These are phyloP conservation scores for Aporophyla lueneburgensis DNA, from an alignment of 2,888 invertebrate genomes.

Conservation along the genomic window DNA sequence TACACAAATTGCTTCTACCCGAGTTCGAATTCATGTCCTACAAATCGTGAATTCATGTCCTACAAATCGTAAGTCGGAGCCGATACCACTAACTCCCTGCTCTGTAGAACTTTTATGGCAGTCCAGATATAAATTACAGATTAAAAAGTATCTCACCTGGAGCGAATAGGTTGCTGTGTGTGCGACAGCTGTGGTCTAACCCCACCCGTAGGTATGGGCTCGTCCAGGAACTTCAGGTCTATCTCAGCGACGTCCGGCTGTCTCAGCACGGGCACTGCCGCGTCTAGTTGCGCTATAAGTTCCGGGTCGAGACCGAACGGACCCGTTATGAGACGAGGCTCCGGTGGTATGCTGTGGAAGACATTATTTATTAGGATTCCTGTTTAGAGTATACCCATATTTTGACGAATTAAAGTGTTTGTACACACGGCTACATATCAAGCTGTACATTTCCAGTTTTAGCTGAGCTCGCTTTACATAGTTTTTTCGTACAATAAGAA, in stretches of 20 bases:
- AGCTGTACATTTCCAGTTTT: too few relatives aligned
- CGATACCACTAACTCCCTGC: too few relatives aligned
- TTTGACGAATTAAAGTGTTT: too few relatives aligned
- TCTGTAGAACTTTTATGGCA: neutral
- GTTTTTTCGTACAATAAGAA: too few relatives aligned
- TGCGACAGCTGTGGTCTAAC: slow-evolving; percentile 76
- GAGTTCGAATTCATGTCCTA: too few relatives aligned
- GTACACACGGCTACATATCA: too few relatives aligned
- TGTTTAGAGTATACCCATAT: neutral
- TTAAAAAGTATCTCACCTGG: slow-evolving; percentile 69
- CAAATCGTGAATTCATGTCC: too few relatives aligned
- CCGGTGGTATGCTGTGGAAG: slow-evolving; percentile 80
- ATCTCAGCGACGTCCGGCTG: slow-evolving; percentile 82
- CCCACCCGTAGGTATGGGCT: slow-evolving; percentile 83
- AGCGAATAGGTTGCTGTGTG: slow-evolving; percentile 66
- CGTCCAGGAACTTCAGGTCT: slow-evolving; percentile 89
- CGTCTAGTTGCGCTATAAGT: slow-evolving; percentile 93
- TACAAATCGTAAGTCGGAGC: too few relatives aligned
- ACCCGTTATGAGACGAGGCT: slow-evolving; percentile 91
- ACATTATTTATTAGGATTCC: neutral
- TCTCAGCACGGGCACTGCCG: slow-evolving; percentile 79
- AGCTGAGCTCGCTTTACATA: too few relatives aligned
- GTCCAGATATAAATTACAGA: neutral
- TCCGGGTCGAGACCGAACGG: slow-evolving; percentile 95
- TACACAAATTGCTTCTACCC: too few relatives aligned